Base-by-base conservation (phyloP, 2,797 vertebrate genomes). In the Microctenopoma lineatum region DNA sequence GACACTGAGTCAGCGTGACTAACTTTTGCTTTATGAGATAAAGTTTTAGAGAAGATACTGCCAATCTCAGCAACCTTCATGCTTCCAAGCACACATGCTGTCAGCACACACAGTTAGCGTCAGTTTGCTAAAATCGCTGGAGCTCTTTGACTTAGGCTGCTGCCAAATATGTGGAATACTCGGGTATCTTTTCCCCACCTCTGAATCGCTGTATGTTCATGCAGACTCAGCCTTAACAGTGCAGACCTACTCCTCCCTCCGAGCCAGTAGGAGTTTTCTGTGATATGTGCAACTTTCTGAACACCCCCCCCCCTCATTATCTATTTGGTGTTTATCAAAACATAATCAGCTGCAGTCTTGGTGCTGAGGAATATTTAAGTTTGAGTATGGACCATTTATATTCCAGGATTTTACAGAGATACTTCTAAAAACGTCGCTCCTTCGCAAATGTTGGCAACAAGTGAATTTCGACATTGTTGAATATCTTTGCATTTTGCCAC, bases 1-100 rank as follows among this genome's bases (percentile, higher is more conserved):
- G 70, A 71, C 55, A 38, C 66, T 88, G 85, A 87, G 65, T 86
- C 90, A 84, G 15, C 6, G 9, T 87, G 82, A 84, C 69, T 82
- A 61, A 84, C 38, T 47, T 45, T 7, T 29, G 15, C 45, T 75
- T 77, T 60, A 25, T 56, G 51, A 79, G 74, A 73, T 53, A 27
- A 59, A 26, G 13, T 65, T 55, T 59, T 36, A 46, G 9, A 50
- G 38, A 64, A 55, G 46, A 59, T 34, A 12, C 27, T 29, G 21
- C 38, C 36, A 15, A 12, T 62, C 51, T 27, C 9, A 7, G 15
- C 1, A 9, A 44, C 6, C 4, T 15, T 53, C 10, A 15, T 60
- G 42, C 42, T 39, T 45, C 7, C 15, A 16, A 18, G 59, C 25
- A 53, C 29, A 18, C 13, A 13, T 4, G 14, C 39, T 41, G 11